phyloP scores from a whole-genome alignment of 1,140 invertebrate genomes.

The Drosophila asahinai region DNA sequence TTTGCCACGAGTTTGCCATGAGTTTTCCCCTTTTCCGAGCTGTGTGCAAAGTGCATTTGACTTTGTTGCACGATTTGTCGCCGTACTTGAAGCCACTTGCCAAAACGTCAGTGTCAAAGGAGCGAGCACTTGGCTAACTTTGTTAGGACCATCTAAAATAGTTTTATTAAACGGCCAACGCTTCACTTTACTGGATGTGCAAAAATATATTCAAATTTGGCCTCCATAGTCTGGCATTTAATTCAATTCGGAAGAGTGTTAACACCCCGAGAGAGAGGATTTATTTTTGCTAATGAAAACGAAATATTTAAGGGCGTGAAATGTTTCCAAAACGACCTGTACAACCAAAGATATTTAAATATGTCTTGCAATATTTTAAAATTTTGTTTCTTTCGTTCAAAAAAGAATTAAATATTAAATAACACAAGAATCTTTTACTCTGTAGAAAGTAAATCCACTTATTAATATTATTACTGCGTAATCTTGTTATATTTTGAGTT shows the following conservation, averaged over 20 bases:
- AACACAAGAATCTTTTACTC: no score
- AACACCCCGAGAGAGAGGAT: not conserved
- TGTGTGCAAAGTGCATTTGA: constrained; percentile 62
- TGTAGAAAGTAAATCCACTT: no score
- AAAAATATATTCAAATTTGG: constrained; percentile 3
- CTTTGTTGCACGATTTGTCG: constrained; percentile 70
- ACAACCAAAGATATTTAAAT: no score
- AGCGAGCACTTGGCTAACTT: constrained; percentile 40
- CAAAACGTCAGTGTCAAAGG: constrained; percentile 27
- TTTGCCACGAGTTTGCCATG: not conserved
- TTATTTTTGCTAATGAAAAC: no score
- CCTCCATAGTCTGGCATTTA: not conserved
- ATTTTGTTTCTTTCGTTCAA: no score
- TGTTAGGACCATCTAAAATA: constrained; percentile 55
- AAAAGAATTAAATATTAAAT: no score
- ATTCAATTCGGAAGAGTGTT: not conserved
- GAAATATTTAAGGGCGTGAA: no score
- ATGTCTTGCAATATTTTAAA: no score
- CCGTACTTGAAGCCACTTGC: constrained; percentile 21
- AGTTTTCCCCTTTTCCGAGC: not conserved
- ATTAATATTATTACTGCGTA: no score
- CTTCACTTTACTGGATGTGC: not conserved
- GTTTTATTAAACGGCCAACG: constrained; percentile 66
- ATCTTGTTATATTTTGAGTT: no score
- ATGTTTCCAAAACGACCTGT: no score